Base-by-base conservation (phyloP, 2,113 vertebrate species). In the Notothenia rossii region DNA sequence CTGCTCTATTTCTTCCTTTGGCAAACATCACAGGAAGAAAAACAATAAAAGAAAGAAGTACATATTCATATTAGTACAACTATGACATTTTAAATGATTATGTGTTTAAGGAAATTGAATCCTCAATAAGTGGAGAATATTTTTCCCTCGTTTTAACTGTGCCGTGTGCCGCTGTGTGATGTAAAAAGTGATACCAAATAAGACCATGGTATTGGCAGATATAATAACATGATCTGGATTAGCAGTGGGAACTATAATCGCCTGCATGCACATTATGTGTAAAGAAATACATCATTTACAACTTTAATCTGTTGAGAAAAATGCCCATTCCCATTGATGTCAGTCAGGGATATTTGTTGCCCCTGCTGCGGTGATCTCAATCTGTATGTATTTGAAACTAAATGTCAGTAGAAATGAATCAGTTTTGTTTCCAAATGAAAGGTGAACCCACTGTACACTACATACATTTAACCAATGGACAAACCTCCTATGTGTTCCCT, bases 371-470 rank as follows among this genome's bases (percentile, higher is more conserved):
- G 8, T 60, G 48, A 67, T 72, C 11, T 4, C 50, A 50, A 64
- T 59, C 53, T 63, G 36, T 22, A 20, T 40, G n/a, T 22, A 14
- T 53, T 36, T 36, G 17, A 7, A 63, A 22, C 3, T 49, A 13
- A 8, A 43, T 29, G 45, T 20, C 36, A 40, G 36, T 36, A 17
- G 18, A 51, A 53, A 33, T 22, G 14, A 11, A 36, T 58, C 48
- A 29, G 60, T 12, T 63, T 48, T 73, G 54, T 54, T 50, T 66
- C 12, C 12, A 7, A 68, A 63, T 62, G 67, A 73, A 56, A 63
- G 9, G 7, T 76, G 43, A 45, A 48, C 10, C 12, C 10, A 25
- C 10, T 18, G 1, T 29, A 11, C 43, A 62, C 5, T 9, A 17
- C 58, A 18, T 45, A 40, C n/a, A 36, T 40, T 53, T 20, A 33